Base-by-base conservation (phyloP, 2,888 invertebrate genomes). In the Sericinus montela region DNA sequence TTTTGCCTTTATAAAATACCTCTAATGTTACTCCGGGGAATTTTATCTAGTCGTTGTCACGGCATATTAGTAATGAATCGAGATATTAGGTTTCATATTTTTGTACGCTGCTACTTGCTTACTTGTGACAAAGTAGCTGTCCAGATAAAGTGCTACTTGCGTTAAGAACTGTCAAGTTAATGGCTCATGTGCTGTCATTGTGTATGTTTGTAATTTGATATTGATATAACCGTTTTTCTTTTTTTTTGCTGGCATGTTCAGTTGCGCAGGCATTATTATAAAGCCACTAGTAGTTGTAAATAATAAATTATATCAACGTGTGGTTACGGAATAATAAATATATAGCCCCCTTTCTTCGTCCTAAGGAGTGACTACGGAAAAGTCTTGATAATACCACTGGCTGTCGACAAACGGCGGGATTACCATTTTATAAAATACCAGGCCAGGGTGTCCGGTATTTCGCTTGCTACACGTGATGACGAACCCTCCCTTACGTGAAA, bases 1-100 rank as follows among this genome's bases (percentile, higher is more conserved):
- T 80, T 82, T 80, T 79, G 73, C 80, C 81, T 75, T 73, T 75
- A 75, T 72, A 65, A 69, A 69, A 72, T 71, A 61, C 67, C 70
- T 71, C 69, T 72, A 72, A 72, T 78, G 73, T 75, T 73, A 74
- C 63, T 36, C 65, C 67, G 55, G 52, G 64, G 62, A 62, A 69
- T 63, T 49, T 77, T 79, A 81, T 82, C 79, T 70, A 56, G 62
- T 70, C 62, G 58, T 64, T 58, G 62, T 61, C 65, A 62, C 59
- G 60, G 59, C 66, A 70, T 67, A 67, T 69, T 70, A 63, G 60
- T 72, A 67, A 69, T 55, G 54, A 54, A 50, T 56, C 52, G 50
- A 48, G 56, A 54, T 75, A 66, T 75, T 71, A 68, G 39, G 51
- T 57, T 54, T 55, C 52, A 50, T 57, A 54, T 57, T 55, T 55